Evolutionary conservation across 2,113 vertebrate species (phyloP).

Genomic region (Aptenodytes patagonicus): DNA sequence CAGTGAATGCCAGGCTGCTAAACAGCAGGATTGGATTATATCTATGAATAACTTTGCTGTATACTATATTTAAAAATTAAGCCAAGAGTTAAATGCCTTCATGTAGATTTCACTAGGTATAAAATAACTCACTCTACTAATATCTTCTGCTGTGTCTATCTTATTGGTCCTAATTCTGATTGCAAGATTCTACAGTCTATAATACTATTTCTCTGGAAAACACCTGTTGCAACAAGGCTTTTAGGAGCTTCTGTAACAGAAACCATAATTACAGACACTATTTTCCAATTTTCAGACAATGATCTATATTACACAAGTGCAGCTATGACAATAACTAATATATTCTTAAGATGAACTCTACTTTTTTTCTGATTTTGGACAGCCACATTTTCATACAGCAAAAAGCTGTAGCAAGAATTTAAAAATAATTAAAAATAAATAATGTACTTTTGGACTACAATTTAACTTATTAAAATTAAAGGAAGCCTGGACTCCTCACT

Average conservation of each 20-base stretch:
- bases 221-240: neutral
- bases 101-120: neutral
- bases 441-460: neutral
- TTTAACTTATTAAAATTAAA: neutral
- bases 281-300: neutral
- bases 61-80: neutral
- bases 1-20: neutral
- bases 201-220: neutral
- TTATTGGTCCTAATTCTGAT: neutral
- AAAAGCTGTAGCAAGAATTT: neutral
- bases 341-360: neutral
- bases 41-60: neutral
- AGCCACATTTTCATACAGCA: neutral
- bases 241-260: neutral
- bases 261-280: neutral
- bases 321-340: neutral
- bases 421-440: neutral
- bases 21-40: neutral
- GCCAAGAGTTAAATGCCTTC: neutral
- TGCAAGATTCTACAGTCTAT: neutral
- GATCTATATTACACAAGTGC: neutral
- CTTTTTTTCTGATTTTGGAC: neutral
- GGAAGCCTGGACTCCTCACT: neutral
- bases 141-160: neutral
- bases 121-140: neutral